Percentiles rank a stretch among this genome's conserved stretches.
phyloP scores from a whole-genome alignment of 2,113 vertebrate genomes.

The Microcebus ravelobensis region DNA sequence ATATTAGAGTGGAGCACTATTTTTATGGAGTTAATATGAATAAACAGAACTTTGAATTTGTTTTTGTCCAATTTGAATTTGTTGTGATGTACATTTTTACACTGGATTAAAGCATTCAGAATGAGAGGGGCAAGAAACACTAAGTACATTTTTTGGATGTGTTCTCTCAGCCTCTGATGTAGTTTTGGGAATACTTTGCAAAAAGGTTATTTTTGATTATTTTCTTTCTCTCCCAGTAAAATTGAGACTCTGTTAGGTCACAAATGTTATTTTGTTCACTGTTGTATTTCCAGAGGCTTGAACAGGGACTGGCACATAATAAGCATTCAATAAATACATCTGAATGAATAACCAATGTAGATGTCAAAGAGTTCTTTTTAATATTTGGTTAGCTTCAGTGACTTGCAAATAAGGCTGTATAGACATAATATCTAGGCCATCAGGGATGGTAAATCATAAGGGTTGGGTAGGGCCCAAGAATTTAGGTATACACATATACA shows the following conservation, averaged over 20 bases:
- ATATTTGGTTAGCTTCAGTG: neutral
- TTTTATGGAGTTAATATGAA: neutral
- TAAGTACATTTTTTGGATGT: neutral
- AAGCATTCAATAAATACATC: neutral
- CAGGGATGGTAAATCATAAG: neutral
- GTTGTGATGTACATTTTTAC: neutral
- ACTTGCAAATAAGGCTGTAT: neutral
- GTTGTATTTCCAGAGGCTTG: neutral
- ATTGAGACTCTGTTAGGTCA: neutral
- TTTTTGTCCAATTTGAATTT: neutral
- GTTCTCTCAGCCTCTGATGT: neutral
- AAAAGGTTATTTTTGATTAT: neutral
- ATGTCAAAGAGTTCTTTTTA: neutral
- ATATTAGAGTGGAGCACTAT: neutral
- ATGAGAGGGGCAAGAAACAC: neutral
- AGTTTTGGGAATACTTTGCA: neutral
- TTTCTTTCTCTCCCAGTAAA: neutral
- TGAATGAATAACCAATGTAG: neutral
- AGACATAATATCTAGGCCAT: neutral
- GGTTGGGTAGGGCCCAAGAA: accelerated
- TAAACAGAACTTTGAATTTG: neutral
- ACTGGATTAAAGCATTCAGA: neutral
- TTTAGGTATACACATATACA: neutral
- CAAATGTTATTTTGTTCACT: neutral
- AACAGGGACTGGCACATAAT: neutral